These are phyloP conservation scores for Agonum fuliginosum DNA, from an alignment of 2,888 invertebrate genomes.

Conservation along the genomic window DNA sequence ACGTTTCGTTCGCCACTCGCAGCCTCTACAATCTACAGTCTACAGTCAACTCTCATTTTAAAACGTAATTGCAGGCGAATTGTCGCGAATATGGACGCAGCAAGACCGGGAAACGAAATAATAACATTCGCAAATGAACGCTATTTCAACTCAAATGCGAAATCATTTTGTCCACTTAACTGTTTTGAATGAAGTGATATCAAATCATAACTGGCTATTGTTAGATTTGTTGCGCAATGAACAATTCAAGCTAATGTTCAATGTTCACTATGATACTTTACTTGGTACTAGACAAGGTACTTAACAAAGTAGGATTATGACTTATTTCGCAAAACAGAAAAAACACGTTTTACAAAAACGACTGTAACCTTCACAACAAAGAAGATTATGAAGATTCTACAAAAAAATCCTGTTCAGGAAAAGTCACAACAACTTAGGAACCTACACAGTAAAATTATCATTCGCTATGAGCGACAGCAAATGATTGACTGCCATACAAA, in stretches of 20 bases:
- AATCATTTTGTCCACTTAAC: conserved; percentile 7
- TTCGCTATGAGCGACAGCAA: too few species aligned
- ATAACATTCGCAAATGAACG: conserved; percentile 14
- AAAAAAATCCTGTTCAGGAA: too few species aligned
- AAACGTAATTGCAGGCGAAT: neutral
- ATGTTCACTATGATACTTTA: neutral
- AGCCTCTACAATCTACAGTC: neutral
- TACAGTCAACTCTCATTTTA: neutral
- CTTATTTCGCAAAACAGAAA: too few species aligned
- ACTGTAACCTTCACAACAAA: too few species aligned
- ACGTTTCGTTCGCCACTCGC: neutral
- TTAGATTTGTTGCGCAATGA: neutral
- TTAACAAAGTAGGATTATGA: too few species aligned
- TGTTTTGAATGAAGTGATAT: neutral
- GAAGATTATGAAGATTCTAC: too few species aligned
- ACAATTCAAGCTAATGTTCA: too few species aligned
- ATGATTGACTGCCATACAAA: too few species aligned
- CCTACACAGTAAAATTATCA: too few species aligned
- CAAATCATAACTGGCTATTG: neutral
- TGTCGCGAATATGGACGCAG: conserved; percentile 5
- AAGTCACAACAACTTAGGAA: too few species aligned
- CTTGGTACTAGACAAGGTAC: too few species aligned
- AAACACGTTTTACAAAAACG: too few species aligned
- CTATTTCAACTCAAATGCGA: neutral
- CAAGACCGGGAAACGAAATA: neutral